A percentile compares a stretch with the other conserved stretches of the same genome.
Evolutionary conservation across 2,797 vertebrate genomes (phyloP).

Genomic region (Eupleurogrammus muticus): DNA sequence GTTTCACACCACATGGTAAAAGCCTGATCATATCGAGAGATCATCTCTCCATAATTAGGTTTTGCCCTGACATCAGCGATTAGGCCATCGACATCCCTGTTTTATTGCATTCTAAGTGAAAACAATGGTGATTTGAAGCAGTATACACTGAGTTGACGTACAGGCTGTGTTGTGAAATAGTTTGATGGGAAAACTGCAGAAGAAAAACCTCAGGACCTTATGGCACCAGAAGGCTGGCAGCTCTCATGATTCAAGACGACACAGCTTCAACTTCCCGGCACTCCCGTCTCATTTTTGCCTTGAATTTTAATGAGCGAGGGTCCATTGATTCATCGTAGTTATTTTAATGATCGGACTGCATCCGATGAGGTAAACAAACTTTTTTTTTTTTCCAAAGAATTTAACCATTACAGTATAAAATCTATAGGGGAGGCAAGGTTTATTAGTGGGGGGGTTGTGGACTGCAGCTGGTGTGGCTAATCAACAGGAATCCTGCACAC

Average conservation of each 20-base stretch:
- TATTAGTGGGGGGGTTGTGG: slow-evolving; percentile 35
- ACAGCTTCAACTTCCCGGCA: slow-evolving; percentile 53
- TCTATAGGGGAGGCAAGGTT: slow-evolving; percentile 31
- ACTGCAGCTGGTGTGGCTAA: slow-evolving; percentile 62
- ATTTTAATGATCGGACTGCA: slow-evolving; percentile 55
- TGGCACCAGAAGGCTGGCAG: slow-evolving; percentile 67
- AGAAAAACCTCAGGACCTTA: slow-evolving; percentile 64
- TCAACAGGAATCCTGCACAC: slow-evolving; percentile 57
- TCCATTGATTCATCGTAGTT: slow-evolving; percentile 52
- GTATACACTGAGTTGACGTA: slow-evolving; percentile 38
- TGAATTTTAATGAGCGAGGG: slow-evolving; percentile 64
- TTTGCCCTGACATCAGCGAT: slow-evolving; percentile 32
- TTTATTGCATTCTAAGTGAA: slow-evolving; percentile 51
- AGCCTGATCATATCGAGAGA: slow-evolving; percentile 38
- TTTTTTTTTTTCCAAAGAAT: slow-evolving; percentile 25
- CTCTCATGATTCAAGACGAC: slow-evolving; percentile 66
- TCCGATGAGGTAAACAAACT: slow-evolving; percentile 54
- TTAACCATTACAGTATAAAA: slow-evolving; percentile 46
- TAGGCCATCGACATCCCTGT: slow-evolving; percentile 23
- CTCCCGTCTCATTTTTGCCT: slow-evolving; percentile 50
- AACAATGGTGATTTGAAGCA: slow-evolving; percentile 46
- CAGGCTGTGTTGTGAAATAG: slow-evolving; percentile 39
- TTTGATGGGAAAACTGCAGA: slow-evolving; percentile 48
- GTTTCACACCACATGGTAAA: slow-evolving; percentile 57
- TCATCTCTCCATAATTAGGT: slow-evolving; percentile 19